phyloP scores from a whole-genome alignment of 2,113 vertebrate genomes.

The Lethenteron camtschaticum region DNA sequence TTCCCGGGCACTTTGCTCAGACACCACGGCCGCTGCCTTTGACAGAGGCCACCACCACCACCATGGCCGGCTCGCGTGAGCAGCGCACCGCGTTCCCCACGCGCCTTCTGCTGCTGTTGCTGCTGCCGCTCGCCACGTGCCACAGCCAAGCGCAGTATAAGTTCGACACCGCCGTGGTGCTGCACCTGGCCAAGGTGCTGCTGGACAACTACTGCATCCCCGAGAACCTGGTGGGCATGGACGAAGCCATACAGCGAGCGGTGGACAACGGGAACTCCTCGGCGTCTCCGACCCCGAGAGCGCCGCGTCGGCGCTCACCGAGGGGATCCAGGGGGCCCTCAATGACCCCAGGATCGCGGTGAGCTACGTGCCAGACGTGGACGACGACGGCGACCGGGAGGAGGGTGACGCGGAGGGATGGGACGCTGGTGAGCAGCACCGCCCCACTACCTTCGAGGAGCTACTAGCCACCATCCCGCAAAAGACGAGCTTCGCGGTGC shows the following conservation, averaged over 20 bases:
- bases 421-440: conserved; percentile 14
- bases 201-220: conserved; percentile 77
- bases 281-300: conserved; percentile 41
- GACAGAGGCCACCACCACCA: too few relatives aligned
- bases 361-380: conserved; percentile 20
- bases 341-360: conserved; percentile 45
- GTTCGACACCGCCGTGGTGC: conserved; percentile 38
- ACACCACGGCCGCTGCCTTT: too few relatives aligned
- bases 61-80: too few relatives aligned
- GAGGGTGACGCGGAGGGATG: conserved; percentile 20
- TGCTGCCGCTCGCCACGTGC: too few relatives aligned
- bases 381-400: conserved; percentile 16
- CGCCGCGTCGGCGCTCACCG: conserved; percentile 39
- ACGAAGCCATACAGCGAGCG: conserved; percentile 45
- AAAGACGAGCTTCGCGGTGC: conserved; percentile 35
- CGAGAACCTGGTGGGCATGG: conserved; percentile 56
- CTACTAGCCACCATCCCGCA: conserved; percentile 34
- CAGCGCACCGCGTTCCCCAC: too few relatives aligned
- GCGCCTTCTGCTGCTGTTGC: too few relatives aligned
- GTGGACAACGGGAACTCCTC: conserved; percentile 47
- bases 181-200: conserved; percentile 56
- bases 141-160: conserved; percentile 11
- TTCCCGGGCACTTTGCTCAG: too few relatives aligned
- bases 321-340: conserved; percentile 43
- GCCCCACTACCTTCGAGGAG: conserved; percentile 34